A percentile compares a stretch with the other conserved stretches of the same genome.
These are phyloP conservation scores for Halcyon badia DNA, from an alignment of 2,797 vertebrate genomes.

Conservation along the genomic window DNA sequence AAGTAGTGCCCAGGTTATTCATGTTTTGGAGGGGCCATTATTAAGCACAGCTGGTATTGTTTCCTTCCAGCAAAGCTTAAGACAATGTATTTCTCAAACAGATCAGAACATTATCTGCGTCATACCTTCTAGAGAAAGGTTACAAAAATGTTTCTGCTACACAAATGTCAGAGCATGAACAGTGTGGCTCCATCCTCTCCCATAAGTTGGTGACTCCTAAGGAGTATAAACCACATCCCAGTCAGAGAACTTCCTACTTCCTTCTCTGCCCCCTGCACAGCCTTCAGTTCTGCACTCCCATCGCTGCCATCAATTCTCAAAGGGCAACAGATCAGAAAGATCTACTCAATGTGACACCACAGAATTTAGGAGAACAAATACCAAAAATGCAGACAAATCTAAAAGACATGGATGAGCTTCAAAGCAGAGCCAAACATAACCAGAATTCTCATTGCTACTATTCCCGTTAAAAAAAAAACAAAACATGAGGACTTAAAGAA, in stretches of 20 bases:
- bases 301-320: neutral
- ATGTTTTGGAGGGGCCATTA: neutral
- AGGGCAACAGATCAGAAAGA: neutral
- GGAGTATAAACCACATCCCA: neutral
- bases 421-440: neutral
- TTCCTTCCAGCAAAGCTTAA: slow-evolving; percentile 30
- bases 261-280: neutral
- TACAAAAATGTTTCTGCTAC: slow-evolving; percentile 39
- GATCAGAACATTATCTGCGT: neutral
- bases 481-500: neutral
- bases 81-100: slow-evolving; percentile 38
- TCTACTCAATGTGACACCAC: neutral
- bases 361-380: neutral
- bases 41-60: slow-evolving; percentile 40
- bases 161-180: neutral
- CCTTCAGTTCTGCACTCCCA: neutral
- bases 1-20: slow-evolving; percentile 59
- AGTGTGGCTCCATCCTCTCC: neutral
- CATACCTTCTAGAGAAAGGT: slow-evolving; percentile 17
- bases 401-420: neutral
- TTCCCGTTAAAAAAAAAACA: neutral
- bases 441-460: neutral
- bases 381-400: neutral
- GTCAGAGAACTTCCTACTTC: neutral
- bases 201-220: neutral